Percentiles rank a stretch among this genome's conserved stretches.
phyloP scores from a whole-genome alignment of 2,113 vertebrate species.

The Pavo muticus region DNA sequence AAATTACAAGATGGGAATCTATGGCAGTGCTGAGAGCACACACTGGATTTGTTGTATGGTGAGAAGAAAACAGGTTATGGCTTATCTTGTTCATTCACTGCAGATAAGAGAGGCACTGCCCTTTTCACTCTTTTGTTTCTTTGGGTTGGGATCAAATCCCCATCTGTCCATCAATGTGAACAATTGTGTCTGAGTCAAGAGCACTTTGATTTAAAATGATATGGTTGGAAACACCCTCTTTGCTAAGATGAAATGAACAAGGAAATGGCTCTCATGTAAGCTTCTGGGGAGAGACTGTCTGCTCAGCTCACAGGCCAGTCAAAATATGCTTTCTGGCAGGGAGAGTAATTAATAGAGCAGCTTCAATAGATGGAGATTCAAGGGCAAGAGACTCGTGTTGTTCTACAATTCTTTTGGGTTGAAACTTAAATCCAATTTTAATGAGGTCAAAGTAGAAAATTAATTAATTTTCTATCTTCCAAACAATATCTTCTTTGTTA shows the following conservation, averaged over 20 bases:
- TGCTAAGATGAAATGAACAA: slow-evolving; percentile 43
- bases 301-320: slow-evolving; percentile 51
- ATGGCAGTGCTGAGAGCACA: slow-evolving; percentile 50
- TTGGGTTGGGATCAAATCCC: slow-evolving; percentile 55
- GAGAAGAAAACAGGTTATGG: slow-evolving; percentile 70
- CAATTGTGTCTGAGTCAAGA: slow-evolving; percentile 70
- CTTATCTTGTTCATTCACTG: slow-evolving; percentile 54
- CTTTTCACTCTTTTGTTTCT: slow-evolving; percentile 37
- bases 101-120: slow-evolving; percentile 63
- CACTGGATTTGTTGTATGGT: slow-evolving; percentile 57
- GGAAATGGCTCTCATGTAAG: slow-evolving; percentile 55
- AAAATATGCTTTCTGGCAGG: slow-evolving; percentile 71
- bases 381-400: slow-evolving; percentile 55
- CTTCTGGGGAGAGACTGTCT: slow-evolving; percentile 63
- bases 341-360: slow-evolving; percentile 49
- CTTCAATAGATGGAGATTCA: slow-evolving; percentile 59
- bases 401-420: slow-evolving; percentile 63
- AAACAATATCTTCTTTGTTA: slow-evolving; percentile 61
- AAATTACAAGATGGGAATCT: slow-evolving; percentile 74
- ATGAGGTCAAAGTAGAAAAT: slow-evolving; percentile 63
- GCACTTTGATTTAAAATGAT: slow-evolving; percentile 69
- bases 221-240: slow-evolving; percentile 61
- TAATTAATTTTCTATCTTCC: slow-evolving; percentile 66
- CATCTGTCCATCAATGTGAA: slow-evolving; percentile 52
- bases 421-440: slow-evolving; percentile 70